Evolutionary conservation across 2,113 vertebrate species (phyloP).

Genomic region (Phalacrocorax aristotelis): DNA sequence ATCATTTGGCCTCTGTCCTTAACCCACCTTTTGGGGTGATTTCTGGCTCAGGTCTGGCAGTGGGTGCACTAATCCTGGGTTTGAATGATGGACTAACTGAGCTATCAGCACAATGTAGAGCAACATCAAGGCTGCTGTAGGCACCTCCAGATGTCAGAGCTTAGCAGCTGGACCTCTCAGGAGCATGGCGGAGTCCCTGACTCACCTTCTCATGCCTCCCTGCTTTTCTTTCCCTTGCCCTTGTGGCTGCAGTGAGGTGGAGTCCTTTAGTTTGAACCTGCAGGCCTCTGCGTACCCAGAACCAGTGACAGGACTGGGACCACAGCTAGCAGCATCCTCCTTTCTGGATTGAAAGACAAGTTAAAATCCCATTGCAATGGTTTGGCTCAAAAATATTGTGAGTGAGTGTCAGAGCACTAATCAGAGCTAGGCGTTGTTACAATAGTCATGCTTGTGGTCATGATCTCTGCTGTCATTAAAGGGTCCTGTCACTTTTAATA

Average conservation of each 20-base stretch:
- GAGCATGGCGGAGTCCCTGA: background rate
- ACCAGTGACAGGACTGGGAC: background rate
- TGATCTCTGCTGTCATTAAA: background rate
- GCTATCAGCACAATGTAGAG: background rate
- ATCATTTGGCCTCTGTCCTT: background rate
- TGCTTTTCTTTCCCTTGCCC: background rate
- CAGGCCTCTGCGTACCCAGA: background rate
- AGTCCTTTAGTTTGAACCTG: background rate
- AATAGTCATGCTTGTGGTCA: background rate
- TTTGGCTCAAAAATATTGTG: background rate
- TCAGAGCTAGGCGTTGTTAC: background rate
- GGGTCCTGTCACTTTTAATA: background rate
- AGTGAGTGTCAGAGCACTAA: background rate
- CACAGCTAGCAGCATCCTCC: background rate
- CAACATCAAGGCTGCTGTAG: background rate
- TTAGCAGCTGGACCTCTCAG: background rate
- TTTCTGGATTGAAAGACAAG: background rate
- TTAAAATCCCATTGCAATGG: background rate
- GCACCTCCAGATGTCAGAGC: background rate
- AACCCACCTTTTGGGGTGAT: background rate
- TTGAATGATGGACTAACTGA: background rate
- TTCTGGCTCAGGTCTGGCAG: background rate
- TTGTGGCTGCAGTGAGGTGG: background rate
- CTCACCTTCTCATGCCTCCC: background rate
- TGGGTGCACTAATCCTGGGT: background rate